Evolutionary conservation across 92 coral and sea anemone species (phyloP).

Genomic region (Parazoanthus darwini): DNA sequence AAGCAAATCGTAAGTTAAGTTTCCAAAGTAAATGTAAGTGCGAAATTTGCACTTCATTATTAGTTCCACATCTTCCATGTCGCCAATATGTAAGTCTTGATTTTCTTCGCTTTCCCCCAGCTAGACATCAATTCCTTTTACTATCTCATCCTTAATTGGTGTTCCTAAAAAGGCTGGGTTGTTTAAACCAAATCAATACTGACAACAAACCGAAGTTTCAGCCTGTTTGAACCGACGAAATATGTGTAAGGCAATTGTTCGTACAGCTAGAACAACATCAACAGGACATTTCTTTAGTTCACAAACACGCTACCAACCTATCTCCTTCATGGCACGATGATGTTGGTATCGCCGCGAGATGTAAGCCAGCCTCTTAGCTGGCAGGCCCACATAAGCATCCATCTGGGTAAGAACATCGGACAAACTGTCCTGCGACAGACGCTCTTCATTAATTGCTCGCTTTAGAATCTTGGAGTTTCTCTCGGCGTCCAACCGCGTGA

Average conservation of each 20-base stretch:
- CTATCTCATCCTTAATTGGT: no score
- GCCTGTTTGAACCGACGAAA: not conserved
- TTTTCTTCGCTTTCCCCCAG: no score
- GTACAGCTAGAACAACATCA: no score
- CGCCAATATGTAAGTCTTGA: no score
- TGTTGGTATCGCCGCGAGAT: constrained; percentile 89
- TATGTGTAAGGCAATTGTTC: not conserved
- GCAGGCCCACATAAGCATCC: constrained; percentile 84
- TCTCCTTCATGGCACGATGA: constrained; percentile 90
- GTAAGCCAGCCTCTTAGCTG: constrained; percentile 80
- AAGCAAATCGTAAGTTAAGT: no score
- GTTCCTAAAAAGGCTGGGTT: not conserved
- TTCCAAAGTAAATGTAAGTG: no score
- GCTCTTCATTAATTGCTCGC: constrained; percentile 85
- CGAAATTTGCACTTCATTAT: no score
- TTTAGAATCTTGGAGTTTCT: constrained; percentile 90
- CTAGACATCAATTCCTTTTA: no score
- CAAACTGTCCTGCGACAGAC: constrained; percentile 69
- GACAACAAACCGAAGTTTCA: not conserved
- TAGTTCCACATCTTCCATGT: no score
- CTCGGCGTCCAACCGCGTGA: constrained; percentile 94
- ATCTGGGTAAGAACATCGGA: constrained; percentile 66
- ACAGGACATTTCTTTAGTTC: no score
- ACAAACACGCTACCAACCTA: constrained; percentile 57
- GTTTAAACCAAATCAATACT: not conserved